Conservation (phyloP, 2,888 invertebrate species). For the Ischnura elegans region DNA sequence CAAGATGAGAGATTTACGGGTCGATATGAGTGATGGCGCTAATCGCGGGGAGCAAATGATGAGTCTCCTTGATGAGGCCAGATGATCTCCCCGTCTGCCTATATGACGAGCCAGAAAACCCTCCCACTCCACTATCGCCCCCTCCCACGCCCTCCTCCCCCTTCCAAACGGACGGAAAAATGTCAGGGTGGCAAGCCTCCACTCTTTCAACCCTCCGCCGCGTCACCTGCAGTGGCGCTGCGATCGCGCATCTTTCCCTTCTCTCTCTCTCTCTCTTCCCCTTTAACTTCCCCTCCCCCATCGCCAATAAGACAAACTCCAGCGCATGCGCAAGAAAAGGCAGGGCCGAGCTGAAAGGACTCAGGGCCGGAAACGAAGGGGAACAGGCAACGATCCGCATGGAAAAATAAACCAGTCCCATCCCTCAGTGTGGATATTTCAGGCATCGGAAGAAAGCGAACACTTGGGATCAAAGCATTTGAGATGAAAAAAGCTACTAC, state of each 20-base stretch:
- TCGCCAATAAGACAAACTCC: neutral
- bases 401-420: neutral
- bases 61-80: neutral
- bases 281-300: neutral
- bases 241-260: neutral
- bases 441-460: too few species aligned
- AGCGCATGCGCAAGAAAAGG: slow-evolving; percentile 21
- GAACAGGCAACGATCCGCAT: too few species aligned
- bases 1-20: too few species aligned
- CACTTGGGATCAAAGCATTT: too few species aligned
- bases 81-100: too few species aligned
- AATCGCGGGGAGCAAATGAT: neutral
- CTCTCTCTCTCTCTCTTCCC: neutral
- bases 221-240: slow-evolving; percentile 63
- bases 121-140: neutral
- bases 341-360: neutral
- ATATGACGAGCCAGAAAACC: neutral
- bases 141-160: neutral
- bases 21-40: neutral
- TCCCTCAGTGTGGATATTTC: too few species aligned
- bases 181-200: slow-evolving; percentile 13
- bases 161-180: neutral
- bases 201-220: neutral
- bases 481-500: too few species aligned
- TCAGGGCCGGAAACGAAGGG: neutral